A percentile compares a stretch with the other conserved stretches of the same genome.
These are phyloP conservation scores for Alcedo atthis DNA, from an alignment of 2,797 vertebrate species.

Conservation along the genomic window DNA sequence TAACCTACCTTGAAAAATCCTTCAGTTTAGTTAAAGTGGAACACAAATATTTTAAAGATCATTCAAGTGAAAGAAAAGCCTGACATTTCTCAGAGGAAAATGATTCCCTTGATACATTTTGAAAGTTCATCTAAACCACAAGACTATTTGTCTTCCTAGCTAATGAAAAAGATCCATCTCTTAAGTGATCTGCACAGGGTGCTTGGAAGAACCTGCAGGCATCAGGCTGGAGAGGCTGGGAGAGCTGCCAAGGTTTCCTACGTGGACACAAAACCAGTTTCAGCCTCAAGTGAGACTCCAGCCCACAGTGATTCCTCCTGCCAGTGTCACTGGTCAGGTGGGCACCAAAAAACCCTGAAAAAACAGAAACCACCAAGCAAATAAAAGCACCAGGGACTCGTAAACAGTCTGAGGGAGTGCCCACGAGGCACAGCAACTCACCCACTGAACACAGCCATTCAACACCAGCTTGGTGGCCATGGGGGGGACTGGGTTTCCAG, in stretches of 20 bases:
- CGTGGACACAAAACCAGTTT: neutral
- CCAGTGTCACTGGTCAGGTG: neutral
- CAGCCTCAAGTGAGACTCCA: neutral
- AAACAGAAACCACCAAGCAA: neutral
- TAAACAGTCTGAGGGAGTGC: neutral
- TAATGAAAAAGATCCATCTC: neutral
- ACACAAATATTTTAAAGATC: neutral
- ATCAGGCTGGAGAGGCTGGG: neutral
- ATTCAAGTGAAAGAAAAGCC: neutral
- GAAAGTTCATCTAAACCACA: neutral
- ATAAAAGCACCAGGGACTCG: neutral
- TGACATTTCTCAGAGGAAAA: neutral
- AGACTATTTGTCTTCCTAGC: neutral
- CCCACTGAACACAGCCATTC: neutral
- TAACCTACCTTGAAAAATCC: neutral
- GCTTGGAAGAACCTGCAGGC: neutral
- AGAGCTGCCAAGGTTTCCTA: slow-evolving; percentile 24
- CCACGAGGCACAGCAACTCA: neutral
- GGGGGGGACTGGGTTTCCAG: neutral
- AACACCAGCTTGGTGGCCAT: neutral
- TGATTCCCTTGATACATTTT: neutral
- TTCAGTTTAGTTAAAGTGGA: neutral
- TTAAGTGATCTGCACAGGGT: neutral
- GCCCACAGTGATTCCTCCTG: neutral
- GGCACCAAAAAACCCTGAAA: neutral